Percentiles rank a stretch among this genome's conserved stretches.
phyloP scores from a whole-genome alignment of 2,113 vertebrate species.

The Rhea americana region DNA sequence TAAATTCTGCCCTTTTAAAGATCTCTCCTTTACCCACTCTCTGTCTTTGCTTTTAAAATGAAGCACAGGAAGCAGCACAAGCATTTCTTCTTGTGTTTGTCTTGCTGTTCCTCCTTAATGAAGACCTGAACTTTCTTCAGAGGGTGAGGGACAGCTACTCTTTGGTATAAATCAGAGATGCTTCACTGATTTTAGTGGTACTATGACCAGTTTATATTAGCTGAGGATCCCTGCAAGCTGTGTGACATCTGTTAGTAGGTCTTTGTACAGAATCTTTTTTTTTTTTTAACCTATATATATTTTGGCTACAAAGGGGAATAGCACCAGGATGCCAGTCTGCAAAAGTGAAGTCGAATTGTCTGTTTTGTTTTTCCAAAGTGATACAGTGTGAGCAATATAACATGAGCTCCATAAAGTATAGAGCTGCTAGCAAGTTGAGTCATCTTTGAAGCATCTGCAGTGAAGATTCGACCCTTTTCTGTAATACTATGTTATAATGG shows the following conservation, averaged over 20 bases:
- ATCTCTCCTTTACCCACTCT: neutral
- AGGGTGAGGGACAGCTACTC: neutral
- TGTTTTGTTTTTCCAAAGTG: neutral
- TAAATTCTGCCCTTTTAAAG: neutral
- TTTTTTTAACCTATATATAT: neutral
- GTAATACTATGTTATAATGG: neutral
- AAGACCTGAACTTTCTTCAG: neutral
- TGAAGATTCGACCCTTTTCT: neutral
- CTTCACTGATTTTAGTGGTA: neutral
- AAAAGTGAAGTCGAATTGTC: neutral
- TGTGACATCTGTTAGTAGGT: neutral
- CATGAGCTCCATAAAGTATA: neutral
- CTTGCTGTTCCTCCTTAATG: neutral
- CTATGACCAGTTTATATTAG: neutral
- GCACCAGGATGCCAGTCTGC: neutral
- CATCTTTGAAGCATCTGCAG: neutral
- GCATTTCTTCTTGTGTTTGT: neutral
- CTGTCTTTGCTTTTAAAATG: neutral
- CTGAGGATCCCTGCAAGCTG: neutral
- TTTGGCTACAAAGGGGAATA: neutral
- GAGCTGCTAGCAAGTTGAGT: neutral
- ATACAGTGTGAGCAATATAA: neutral
- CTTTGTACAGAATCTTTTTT: neutral
- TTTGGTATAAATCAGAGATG: neutral
- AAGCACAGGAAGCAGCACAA: neutral